A percentile compares a stretch with the other conserved stretches of the same genome.
These are phyloP conservation scores for Megaustenia siamemsis DNA, from an alignment of 2,888 invertebrate species.

Conservation along the genomic window DNA sequence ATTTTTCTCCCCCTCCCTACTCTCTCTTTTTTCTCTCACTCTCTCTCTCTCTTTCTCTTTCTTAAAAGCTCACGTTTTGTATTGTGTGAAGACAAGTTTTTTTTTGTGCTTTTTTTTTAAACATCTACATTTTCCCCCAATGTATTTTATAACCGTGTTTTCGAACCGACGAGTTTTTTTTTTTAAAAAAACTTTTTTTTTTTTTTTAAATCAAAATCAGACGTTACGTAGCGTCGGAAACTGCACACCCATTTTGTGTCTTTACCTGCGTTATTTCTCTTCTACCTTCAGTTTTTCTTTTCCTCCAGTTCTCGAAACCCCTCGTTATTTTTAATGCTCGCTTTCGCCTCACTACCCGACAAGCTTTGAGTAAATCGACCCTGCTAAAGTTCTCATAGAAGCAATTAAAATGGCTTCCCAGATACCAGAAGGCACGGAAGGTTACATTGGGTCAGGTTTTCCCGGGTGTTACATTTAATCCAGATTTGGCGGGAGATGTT, in stretches of 20 bases:
- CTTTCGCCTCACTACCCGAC: background rate
- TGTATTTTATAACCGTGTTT: no score
- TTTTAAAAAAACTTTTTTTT: no score
- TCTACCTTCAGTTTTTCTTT: background rate
- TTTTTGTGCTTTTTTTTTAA: no score
- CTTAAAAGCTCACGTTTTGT: no score
- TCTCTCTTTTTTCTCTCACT: no score
- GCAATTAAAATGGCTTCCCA: conserved; percentile 27
- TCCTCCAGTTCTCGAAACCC: background rate
- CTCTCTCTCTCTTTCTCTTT: no score
- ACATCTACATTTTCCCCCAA: no score
- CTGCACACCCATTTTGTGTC: background rate
- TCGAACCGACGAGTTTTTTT: no score
- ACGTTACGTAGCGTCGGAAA: background rate
- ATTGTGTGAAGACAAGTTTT: no score
- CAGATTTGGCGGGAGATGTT: background rate
- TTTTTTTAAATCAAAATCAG: no score
- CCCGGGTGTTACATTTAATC: background rate
- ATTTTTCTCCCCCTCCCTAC: no score
- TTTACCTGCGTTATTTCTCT: background rate
- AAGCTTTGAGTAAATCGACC: conserved; percentile 22
- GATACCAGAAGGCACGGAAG: background rate
- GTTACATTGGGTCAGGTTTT: background rate
- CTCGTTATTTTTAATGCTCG: background rate
- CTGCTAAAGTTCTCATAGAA: conserved; percentile 6